phyloP scores from a whole-genome alignment of 2,888 invertebrate species.

The Hemithea aestivaria region DNA sequence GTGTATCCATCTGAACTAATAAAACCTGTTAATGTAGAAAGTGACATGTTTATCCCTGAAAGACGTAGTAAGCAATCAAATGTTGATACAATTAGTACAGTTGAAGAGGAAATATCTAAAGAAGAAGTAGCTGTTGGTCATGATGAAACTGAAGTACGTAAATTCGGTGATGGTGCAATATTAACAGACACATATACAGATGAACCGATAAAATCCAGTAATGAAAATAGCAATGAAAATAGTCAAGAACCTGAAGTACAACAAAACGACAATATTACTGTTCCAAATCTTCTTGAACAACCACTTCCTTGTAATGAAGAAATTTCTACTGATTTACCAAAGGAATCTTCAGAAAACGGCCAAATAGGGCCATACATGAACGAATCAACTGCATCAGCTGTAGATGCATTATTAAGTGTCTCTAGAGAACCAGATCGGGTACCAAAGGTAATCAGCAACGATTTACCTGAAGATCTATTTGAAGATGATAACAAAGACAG shows the following conservation, averaged over 20 bases:
- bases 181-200: background rate
- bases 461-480: conserved; percentile 68
- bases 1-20: conserved; percentile 58
- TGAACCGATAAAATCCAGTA: background rate
- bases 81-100: conserved; percentile 10
- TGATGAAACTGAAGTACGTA: conserved; percentile 1
- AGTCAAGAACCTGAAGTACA: conserved; percentile 8
- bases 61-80: conserved; percentile 3
- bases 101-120: conserved; percentile 9
- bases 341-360: conserved; percentile 31
- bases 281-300: conserved; percentile 25
- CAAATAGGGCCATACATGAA: conserved; percentile 51
- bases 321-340: conserved; percentile 3
- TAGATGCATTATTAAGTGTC: conserved; percentile 68
- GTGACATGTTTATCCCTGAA: conserved; percentile 1
- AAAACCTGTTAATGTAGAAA: conserved; percentile 44
- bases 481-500: conserved; percentile 59
- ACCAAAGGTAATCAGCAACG: conserved; percentile 60
- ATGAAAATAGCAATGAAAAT: conserved; percentile 9
- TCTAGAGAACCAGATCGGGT: conserved; percentile 67
- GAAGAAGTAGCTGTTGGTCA: background rate
- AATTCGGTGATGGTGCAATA: background rate
- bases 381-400: conserved; percentile 67
- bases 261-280: conserved; percentile 14
- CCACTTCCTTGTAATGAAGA: conserved; percentile 17